phyloP scores from a whole-genome alignment of 2,888 invertebrate species.

The Drosophila kanekoi region DNA sequence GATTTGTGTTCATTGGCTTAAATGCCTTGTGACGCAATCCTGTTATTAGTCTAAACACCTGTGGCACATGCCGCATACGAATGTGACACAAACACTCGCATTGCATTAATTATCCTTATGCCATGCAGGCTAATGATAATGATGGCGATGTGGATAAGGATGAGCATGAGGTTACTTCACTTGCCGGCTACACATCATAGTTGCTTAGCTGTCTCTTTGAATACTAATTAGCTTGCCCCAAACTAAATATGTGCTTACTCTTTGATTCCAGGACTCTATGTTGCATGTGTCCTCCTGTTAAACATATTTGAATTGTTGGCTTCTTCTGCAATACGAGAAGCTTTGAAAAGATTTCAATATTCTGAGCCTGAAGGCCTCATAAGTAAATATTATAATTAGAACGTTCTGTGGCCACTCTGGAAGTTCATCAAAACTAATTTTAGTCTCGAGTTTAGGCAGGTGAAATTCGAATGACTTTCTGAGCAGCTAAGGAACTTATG shows the following conservation, averaged over 20 bases:
- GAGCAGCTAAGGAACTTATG: too few relatives aligned
- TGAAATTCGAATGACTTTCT: too few relatives aligned
- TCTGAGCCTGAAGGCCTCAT: too few relatives aligned
- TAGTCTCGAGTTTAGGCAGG: too few relatives aligned
- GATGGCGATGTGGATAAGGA: constrained; percentile 4
- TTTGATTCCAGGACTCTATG: not conserved
- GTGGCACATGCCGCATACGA: constrained; percentile 81
- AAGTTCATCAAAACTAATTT: too few relatives aligned
- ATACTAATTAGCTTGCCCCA: constrained; percentile 16
- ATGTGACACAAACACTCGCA: constrained; percentile 57
- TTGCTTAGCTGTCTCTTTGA: constrained; percentile 6
- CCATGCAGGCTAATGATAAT: constrained; percentile 19
- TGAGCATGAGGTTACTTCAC: too few relatives aligned
- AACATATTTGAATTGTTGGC: too few relatives aligned
- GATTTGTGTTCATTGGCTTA: constrained; percentile 76
- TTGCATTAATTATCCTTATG: constrained; percentile 80
- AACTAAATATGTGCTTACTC: not conserved
- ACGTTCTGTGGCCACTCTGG: too few relatives aligned
- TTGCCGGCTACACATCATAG: constrained; percentile 1
- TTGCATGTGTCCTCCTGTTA: too few relatives aligned
- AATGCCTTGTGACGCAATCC: constrained; percentile 59
- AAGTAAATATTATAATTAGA: too few relatives aligned
- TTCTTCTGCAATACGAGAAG: too few relatives aligned
- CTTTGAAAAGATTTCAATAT: too few relatives aligned
- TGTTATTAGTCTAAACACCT: constrained; percentile 83